phyloP scores from a whole-genome alignment of 2,797 vertebrate genomes.

The Helarctos malayanus region DNA sequence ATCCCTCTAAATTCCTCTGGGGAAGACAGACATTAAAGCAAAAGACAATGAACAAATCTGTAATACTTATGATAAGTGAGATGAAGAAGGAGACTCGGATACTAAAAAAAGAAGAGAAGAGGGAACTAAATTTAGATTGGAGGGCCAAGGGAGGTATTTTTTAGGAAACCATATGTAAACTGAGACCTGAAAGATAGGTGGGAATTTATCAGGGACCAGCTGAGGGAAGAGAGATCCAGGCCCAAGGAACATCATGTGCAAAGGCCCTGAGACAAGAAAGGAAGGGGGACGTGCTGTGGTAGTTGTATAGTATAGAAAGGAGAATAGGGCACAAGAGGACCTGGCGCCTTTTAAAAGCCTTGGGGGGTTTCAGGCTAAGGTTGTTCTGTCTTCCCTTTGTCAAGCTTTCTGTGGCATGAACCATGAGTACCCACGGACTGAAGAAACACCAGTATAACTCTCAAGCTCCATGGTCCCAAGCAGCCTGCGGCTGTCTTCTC shows the following conservation, averaged over 20 bases:
- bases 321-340: background rate
- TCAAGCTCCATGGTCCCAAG: background rate
- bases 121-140: background rate
- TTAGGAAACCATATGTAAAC: background rate
- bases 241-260: background rate
- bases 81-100: background rate
- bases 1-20: background rate
- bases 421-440: background rate
- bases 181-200: conserved; percentile 10
- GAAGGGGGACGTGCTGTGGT: background rate
- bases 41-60: background rate
- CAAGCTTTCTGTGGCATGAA: background rate
- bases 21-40: background rate
- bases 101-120: background rate
- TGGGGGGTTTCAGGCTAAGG: background rate
- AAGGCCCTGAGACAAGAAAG: background rate
- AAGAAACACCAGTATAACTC: background rate
- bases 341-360: background rate
- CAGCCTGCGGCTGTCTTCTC: background rate
- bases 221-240: background rate
- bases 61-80: background rate
- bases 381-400: background rate
- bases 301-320: background rate
- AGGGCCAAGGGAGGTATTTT: background rate
- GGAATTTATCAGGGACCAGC: background rate